Base-by-base conservation (phyloP, 2,113 vertebrate genomes). In the Origma solitaria region DNA sequence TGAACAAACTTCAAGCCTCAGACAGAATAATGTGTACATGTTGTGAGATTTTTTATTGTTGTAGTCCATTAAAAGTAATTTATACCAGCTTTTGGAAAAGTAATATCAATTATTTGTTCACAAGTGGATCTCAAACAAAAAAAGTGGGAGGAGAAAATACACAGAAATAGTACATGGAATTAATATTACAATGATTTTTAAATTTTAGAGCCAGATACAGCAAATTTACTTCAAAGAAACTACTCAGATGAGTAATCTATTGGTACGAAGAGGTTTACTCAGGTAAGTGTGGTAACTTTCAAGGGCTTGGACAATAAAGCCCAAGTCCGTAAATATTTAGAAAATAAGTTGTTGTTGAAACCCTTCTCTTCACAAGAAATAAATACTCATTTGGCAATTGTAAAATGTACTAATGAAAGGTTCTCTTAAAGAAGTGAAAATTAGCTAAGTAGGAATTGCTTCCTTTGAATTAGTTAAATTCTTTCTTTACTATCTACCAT, bases 391-490 rank as follows among this genome's bases (percentile, higher is more conserved):
- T 51, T 97, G 70, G 10, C 47, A 78, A 38, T 56, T 75, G 37
- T 79, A 70, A 83, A 54, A 44, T 56, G 25, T 61, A 31, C 61
- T 65, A 49, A 54, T 81, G 68, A 90, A 96, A 85, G 35, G 11
- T 33, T 97, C 69, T 69, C 44, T 73, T 85, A 54, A 88, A 66
- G 22, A 38, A 13, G 13, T 45, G 50, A 93, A 92, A 81, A 93
- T 94, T 73, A 83, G 57, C 54, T 72, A 49, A 76, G 33, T 94
- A 78, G 49, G 18, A 90, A 64, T 82, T 49, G 45, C 70, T 87
- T 94, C 72, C 76, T 94, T 88, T 92, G 84, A 94, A 94, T 42
- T 80, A 82, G 56, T 92, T 93, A 95, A 93, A 88, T 44, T 7
- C 31, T 81, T 94, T 94, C 50, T 95, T 84, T 94, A 66, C 22